Evolutionary conservation across 2,113 vertebrate genomes (phyloP).

Genomic region (Rhabdornis inornatus): DNA sequence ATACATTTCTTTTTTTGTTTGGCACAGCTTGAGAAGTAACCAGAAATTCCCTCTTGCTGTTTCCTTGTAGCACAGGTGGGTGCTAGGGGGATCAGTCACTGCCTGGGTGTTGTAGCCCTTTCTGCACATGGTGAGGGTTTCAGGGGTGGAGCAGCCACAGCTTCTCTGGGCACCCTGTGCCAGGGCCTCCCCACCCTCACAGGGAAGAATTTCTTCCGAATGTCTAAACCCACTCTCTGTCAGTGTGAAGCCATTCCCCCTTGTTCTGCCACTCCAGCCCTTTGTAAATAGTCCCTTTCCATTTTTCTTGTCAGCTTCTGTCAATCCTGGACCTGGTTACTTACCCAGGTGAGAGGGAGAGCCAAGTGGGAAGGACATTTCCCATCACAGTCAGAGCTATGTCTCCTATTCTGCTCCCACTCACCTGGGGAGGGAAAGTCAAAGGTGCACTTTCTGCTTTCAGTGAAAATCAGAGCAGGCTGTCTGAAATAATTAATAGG

Average conservation of each 20-base stretch:
- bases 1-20: not conserved
- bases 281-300: not conserved
- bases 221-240: not conserved
- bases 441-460: not conserved
- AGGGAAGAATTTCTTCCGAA: not conserved
- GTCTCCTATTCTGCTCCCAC: not conserved
- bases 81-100: not conserved
- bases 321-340: not conserved
- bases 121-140: not conserved
- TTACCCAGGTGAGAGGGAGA: not conserved
- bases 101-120: not conserved
- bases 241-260: not conserved
- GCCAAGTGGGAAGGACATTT: not conserved
- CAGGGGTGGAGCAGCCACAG: not conserved
- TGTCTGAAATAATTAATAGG: not conserved
- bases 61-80: not conserved
- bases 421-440: not conserved
- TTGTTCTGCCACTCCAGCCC: not conserved
- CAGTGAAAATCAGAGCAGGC: not conserved
- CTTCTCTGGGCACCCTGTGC: not conserved
- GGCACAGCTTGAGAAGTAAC: constrained; percentile 31
- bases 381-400: fast-evolving
- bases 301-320: not conserved
- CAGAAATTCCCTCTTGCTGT: not conserved
- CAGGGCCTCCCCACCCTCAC: not conserved